Evolutionary conservation across 2,797 vertebrate species (phyloP), one percentile per base, ranked within the genome.

Genomic region (Vespertilio murinus): DNA sequence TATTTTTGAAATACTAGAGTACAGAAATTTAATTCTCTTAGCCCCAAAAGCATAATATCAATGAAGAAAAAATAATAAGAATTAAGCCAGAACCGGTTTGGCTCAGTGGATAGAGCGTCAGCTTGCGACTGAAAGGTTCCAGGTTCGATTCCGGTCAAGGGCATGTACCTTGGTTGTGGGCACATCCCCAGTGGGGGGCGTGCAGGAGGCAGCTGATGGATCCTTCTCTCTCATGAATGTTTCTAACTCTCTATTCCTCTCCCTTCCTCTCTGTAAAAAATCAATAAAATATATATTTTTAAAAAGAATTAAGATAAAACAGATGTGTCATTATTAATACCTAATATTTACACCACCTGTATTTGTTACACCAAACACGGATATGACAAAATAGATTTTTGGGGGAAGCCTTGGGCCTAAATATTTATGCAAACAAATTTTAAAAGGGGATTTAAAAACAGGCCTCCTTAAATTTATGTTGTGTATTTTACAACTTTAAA

Each of bases 11-110:
- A 90, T 69, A n/a, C 16, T 78, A 49, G 11, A 69, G 38, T 77
- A 85, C 3, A 59, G 90, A 80, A 70, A 74, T 47, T 70, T 88
- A 52, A 94, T 74, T 89, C 90, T 81, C 83, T 70, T 49, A 74
- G 71, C 65, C 85, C 75, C n/a, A 28, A 81, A 91, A 40, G 17
- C 5, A 0, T 75, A 92, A 42, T 49, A 65, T 75, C 71, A 52
- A 85, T 54, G 67, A 23, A 70, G 33, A 56, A 70, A 95, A 90
- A 88, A 38, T 17, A 73, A 47, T 42, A 16, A 69, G 38, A 18
- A 77, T 49, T 45, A 73, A 56, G 25, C n/a, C n/a, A n/a, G n/a
- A n/a, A n/a, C n/a, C n/a, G n/a, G n/a, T n/a, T n/a, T n/a, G n/a
- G n/a, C n/a, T n/a, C n/a, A n/a, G n/a, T n/a, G n/a, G n/a, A n/a